Evolutionary conservation across 2,113 vertebrate species (phyloP), one percentile per base, ranked within the genome.

Genomic region (Sula dactylatra): DNA sequence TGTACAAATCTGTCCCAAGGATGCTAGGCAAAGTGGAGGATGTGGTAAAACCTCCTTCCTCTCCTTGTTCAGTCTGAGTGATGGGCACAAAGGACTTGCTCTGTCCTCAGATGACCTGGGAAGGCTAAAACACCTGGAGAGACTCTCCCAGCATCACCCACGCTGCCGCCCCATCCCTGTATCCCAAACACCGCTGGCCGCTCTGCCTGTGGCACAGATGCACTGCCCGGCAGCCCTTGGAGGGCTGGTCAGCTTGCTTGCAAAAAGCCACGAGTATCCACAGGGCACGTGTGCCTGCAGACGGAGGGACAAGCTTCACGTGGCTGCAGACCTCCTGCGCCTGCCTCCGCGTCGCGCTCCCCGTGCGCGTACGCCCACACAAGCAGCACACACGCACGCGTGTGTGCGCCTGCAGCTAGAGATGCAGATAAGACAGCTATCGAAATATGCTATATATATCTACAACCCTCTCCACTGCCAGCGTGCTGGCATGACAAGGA

Each of bases 161-260:
- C 1, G 0, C 50, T 55, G 25, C 40, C 25, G 40, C n/a, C 31
- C 59, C 56, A 31, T 15, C 38, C 67, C n/a, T 18, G 6, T 10
- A n/a, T 38, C 61, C 6, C 44, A 38, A 36, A 27, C 40, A 20
- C 55, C 2, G 0, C 16, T 0, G 0, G 11, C 38, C 50, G 2
- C 8, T 32, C 26, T 70, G 27, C 59, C 40, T 24, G 4, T 2
- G 5, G 42, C 70, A 36, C 0, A 0, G 61, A 29, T 5, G 5
- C 10, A 2, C 32, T 2, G 18, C 38, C 36, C 4, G 2, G 59
- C 59, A 67, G 9, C 27, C 11, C 70, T 49, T 1, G 7, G 38
- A 45, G 79, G 52, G 32, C 29, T 29, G 13, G 32, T 45, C 58
- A 17, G 52, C 62, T 73, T 0, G 0, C 64, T 76, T 26, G 5